Percentiles rank a stretch among this genome's conserved stretches.
These are phyloP conservation scores for Cistogaster globosa DNA, from an alignment of 2,888 invertebrate species.

Conservation along the genomic window DNA sequence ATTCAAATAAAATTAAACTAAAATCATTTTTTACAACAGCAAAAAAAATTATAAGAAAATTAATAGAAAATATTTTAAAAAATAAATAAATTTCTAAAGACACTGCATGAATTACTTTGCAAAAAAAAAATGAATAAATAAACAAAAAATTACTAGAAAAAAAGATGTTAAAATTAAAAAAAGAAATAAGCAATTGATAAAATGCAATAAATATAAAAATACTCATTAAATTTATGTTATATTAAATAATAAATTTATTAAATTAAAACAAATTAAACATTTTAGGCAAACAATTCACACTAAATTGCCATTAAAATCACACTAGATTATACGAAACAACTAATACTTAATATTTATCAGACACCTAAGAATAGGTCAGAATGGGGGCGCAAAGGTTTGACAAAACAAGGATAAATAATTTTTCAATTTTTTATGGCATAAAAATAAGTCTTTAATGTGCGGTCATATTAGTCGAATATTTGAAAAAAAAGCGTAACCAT, in stretches of 20 bases:
- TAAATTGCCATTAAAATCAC: background rate
- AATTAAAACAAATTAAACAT: slow-evolving; percentile 3
- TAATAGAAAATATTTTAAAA: background rate
- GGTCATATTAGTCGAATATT: no score
- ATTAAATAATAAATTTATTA: slow-evolving; percentile 5
- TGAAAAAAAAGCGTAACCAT: no score
- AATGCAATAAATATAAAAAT: slow-evolving; percentile 65
- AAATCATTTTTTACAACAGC: slow-evolving; percentile 17
- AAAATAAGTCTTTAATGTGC: no score
- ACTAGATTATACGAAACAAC: background rate
- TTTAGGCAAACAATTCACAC: background rate
- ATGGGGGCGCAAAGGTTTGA: no score
- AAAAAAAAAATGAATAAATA: slow-evolving; percentile 24
- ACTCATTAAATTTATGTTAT: slow-evolving; percentile 48
- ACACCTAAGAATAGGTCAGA: background rate
- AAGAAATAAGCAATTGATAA: slow-evolving; percentile 60
- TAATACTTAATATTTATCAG: background rate
- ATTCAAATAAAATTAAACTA: slow-evolving; percentile 34
- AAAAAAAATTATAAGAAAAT: no score
- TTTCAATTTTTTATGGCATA: no score
- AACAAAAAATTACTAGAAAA: background rate
- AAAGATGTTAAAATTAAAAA: slow-evolving; percentile 24
- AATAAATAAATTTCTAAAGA: background rate
- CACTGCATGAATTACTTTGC: slow-evolving; percentile 34
- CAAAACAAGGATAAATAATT: no score